Conservation (phyloP, 2,113 vertebrate species). For the Cochlearius cochlearius region DNA sequence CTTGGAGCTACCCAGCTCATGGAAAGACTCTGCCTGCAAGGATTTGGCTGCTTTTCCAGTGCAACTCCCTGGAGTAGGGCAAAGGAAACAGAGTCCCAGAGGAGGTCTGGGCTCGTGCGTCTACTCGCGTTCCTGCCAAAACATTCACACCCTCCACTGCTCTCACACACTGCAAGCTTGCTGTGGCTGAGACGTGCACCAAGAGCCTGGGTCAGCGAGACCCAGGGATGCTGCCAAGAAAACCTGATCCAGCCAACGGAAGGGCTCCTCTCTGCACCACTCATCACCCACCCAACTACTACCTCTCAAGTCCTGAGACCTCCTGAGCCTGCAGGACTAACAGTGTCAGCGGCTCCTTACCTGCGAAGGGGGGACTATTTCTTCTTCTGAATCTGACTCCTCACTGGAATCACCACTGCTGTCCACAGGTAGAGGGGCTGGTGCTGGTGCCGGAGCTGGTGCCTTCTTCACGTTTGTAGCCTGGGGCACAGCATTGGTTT, state of each 20-base stretch:
- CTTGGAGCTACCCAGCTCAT: not conserved
- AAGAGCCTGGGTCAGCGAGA: not conserved
- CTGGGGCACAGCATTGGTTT: not conserved
- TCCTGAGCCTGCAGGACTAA: fast-evolving
- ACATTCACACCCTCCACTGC: not conserved
- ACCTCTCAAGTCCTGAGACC: not conserved
- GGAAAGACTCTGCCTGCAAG: not conserved
- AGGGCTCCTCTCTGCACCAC: not conserved
- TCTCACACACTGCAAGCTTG: not conserved
- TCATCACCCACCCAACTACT: not conserved
- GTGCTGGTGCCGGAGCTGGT: fast-evolving
- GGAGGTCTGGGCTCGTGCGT: not conserved
- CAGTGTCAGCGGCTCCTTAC: not conserved
- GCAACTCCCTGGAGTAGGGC: not conserved
- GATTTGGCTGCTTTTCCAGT: not conserved
- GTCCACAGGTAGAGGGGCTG: not conserved
- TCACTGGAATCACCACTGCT: conserved; percentile 47
- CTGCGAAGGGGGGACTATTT: conserved; percentile 30
- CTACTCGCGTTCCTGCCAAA: not conserved
- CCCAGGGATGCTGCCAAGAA: fast-evolving
- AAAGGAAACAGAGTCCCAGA: not conserved
- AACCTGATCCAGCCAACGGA: not conserved
- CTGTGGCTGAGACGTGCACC: not conserved
- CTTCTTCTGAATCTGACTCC: conserved; percentile 46
- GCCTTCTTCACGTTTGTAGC: not conserved